A percentile compares a stretch with the other conserved stretches of the same genome.
phyloP scores from a whole-genome alignment of 2,797 vertebrate species.

The Sebastolobus alascanus region DNA sequence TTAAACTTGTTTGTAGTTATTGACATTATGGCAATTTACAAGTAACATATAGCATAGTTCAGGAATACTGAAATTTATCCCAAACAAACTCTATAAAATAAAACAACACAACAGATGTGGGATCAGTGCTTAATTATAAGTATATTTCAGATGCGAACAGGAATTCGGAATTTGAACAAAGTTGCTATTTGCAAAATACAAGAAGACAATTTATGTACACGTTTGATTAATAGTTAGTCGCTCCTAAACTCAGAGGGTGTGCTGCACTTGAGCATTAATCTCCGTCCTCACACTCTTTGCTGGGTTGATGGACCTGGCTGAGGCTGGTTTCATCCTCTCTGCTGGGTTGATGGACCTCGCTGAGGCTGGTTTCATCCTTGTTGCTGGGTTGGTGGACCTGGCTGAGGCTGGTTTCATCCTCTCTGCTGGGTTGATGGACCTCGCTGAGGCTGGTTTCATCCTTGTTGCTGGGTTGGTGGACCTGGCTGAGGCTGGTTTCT shows the following conservation, averaged over 20 bases:
- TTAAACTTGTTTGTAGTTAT: background rate
- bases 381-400: too few relatives aligned
- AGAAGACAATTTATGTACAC: background rate
- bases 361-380: background rate
- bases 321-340: too few relatives aligned
- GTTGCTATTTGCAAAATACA: background rate
- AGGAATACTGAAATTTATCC: background rate
- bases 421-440: too few relatives aligned
- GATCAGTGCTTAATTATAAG: background rate
- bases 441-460: too few relatives aligned
- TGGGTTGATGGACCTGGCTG: too few relatives aligned
- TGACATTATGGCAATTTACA: background rate
- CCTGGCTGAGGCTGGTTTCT: too few relatives aligned
- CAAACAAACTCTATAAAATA: background rate
- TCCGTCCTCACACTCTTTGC: conserved; percentile 15
- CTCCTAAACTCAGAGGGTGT: background rate
- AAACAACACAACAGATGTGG: background rate
- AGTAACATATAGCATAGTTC: background rate
- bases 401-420: too few relatives aligned
- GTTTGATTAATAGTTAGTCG: background rate
- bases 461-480: too few relatives aligned
- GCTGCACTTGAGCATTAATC: conserved; percentile 12
- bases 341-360: background rate
- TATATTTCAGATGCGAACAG: background rate
- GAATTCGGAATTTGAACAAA: background rate